Evolutionary conservation across 2,888 invertebrate species (phyloP), one percentile per base, ranked within the genome.

Genomic region (Blastobasis lacticolella): DNA sequence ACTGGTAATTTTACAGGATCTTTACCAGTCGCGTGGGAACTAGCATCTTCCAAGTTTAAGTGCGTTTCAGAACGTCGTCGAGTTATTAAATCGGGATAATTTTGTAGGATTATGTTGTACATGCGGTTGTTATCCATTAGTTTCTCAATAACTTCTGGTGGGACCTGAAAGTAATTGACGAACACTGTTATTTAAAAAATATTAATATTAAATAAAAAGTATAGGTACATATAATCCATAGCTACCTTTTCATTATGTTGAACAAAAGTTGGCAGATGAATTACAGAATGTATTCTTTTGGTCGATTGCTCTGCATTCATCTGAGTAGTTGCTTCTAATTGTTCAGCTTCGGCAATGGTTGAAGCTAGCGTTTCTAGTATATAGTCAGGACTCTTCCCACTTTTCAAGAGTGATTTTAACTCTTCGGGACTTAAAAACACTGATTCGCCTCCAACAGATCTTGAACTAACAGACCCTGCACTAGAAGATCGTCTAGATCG

Each of bases 191-290:
- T 23, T 23, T 23, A 23, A 23, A 2, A 23, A 23, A 23, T 23
- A 2, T 23, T 23, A 23, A 45, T 5, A 4, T 40, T 1, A 36
- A 5, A 38, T 0, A 6, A 10, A 46, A 41, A 48, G 10, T 10
- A 37, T 45, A 58, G n/a, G n/a, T n/a, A n/a, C n/a, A n/a, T 3
- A 23, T 23, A 23, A 23, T 23, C 23, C 23, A 23, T 2, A 23
- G 23, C 23, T 77, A 92, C 93, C 86, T 91, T 92, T 78, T 94
- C 93, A 62, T 92, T 91, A 64, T 91, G 90, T 62, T 90, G 91
- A 50, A 95, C 88, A 75, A 93, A 95, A 0, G 95, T 95, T 2
- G 95, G 95, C 54, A 95, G 78, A 75, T 93, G 93, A 47, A 95
- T 90, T 57, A 92, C 91, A 6, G 95, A 95, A 66, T 91, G 89